Base-by-base conservation (phyloP, 2,797 vertebrate species). In the Netta rufina region DNA sequence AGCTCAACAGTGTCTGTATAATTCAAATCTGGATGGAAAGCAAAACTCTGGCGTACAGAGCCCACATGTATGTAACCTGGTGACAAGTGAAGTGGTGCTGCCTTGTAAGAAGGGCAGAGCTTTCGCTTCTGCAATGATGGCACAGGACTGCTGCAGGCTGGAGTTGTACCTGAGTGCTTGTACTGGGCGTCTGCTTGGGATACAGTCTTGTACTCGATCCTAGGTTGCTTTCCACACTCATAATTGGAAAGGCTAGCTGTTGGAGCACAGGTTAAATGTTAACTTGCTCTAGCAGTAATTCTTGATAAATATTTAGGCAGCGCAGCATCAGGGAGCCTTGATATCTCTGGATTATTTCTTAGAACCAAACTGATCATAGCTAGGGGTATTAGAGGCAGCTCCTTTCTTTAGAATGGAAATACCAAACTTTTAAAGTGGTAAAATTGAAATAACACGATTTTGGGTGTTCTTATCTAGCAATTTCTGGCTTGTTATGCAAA, bases 401-500 rank as follows among this genome's bases (percentile, higher is more conserved):
- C 66, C 71, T 66, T 75, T 73, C 5, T 77, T 72, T 72, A 78
- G 39, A 79, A 45, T 76, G 49, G 79, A 87, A 77, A 60, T 81
- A 72, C 30, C 72, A 58, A 75, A 87, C 47, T 83, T 90, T 20
- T 43, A 0, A 90, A 93, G 43, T 24, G 33, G n/a, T 86, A 65
- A 57, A 70, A 49, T 83, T 94, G 73, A 78, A 93, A 60, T 89
- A 71, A 71, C 43, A 7, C 2, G 7, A 90, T 91, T 88, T 84
- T 91, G 82, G 90, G 66, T 43, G 39, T 88, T 88, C 69, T 87
- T 93, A 71, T 83, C 91, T 93, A 90, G 85, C 39, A 87, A 64
- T 66, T 95, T 92, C 57, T 92, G 93, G 61, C 89, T 90, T 84
- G 56, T 84, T 91, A 77, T 49, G 84, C 81, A 97, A 95, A 77